Evolutionary conservation across 2,113 vertebrate species (phyloP).

Genomic region (Neolamprologus hecqui): DNA sequence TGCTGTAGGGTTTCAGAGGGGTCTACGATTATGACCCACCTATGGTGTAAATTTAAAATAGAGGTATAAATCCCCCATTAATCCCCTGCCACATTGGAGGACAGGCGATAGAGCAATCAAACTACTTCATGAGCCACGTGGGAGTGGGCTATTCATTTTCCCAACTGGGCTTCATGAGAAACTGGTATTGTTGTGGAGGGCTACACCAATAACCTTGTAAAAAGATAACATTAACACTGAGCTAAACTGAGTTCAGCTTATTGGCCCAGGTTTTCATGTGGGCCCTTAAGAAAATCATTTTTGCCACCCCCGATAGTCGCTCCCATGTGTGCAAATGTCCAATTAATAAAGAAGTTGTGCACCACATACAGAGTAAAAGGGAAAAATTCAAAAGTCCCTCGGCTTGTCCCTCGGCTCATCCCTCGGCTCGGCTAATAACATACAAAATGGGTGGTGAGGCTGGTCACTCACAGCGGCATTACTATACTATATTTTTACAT

Average conservation of each 20-base stretch:
- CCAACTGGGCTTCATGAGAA: neutral
- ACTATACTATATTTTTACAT: neutral
- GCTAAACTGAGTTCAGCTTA: neutral
- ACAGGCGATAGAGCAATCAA: neutral
- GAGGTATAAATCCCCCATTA: neutral
- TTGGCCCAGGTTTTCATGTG: neutral
- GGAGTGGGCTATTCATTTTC: neutral
- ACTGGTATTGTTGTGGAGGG: neutral
- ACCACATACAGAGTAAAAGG: neutral
- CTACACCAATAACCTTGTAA: neutral
- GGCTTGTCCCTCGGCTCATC: rapidly evolving
- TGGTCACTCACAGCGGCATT: neutral
- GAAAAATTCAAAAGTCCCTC: neutral
- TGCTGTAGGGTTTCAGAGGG: neutral
- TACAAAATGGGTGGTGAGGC: neutral
- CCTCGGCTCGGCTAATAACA: neutral
- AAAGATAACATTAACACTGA: neutral
- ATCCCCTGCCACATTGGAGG: neutral
- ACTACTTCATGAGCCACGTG: neutral
- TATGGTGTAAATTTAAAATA: neutral
- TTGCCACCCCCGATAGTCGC: rapidly evolving
- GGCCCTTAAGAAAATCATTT: neutral
- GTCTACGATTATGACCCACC: neutral
- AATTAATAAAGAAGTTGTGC: neutral
- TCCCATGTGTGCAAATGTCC: neutral